phyloP scores from a whole-genome alignment of 2,113 vertebrate species.

The Dasyurus viverrinus region DNA sequence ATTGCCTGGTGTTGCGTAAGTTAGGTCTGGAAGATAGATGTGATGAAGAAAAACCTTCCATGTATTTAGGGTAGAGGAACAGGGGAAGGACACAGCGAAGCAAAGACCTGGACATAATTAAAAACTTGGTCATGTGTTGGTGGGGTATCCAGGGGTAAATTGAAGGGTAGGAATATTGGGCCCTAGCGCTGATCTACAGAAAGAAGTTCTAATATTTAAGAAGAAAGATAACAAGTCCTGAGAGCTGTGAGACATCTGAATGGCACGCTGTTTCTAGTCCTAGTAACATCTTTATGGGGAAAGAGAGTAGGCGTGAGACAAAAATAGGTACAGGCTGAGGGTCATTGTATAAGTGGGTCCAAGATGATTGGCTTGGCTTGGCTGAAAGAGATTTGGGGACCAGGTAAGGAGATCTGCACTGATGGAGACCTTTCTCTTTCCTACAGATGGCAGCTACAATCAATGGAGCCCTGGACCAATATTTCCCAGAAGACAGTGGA shows the following conservation, averaged over 20 bases:
- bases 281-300: too few relatives aligned
- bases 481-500: constrained; percentile 43
- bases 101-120: background rate
- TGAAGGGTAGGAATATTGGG: background rate
- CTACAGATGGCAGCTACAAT: constrained; percentile 9
- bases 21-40: too few relatives aligned
- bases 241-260: background rate
- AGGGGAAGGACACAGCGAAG: background rate
- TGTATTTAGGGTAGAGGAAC: background rate
- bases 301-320: background rate
- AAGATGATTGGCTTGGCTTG: background rate
- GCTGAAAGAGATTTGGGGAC: background rate
- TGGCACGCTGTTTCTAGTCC: background rate
- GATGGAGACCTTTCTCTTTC: background rate
- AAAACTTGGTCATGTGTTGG: background rate
- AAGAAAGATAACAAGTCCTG: background rate
- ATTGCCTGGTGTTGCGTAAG: background rate
- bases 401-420: background rate
- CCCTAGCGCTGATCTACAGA: background rate
- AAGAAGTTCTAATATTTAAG: background rate
- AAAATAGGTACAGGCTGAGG: background rate
- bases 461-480: constrained; percentile 31
- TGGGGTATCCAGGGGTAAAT: background rate
- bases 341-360: background rate
- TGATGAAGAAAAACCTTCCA: too few relatives aligned